Conservation (phyloP, 2,113 vertebrate genomes). For the Puma concolor region DNA sequence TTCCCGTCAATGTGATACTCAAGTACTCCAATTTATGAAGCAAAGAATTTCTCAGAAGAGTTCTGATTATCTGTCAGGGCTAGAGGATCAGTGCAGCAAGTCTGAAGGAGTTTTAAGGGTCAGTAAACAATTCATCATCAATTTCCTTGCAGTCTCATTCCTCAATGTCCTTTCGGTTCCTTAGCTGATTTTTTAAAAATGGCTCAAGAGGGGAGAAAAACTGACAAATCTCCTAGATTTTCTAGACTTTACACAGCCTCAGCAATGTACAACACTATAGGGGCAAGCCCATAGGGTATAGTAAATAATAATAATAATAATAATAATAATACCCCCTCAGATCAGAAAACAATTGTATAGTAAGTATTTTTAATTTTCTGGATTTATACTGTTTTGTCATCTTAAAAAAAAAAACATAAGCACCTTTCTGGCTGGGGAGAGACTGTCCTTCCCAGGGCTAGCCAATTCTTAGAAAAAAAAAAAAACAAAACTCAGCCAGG, state of each 20-base stretch:
- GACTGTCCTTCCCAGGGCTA: background rate
- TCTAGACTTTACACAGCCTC: constrained; percentile 3
- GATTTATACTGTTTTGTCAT: background rate
- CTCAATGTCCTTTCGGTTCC: background rate
- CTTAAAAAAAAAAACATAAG: background rate
- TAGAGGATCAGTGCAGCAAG: background rate
- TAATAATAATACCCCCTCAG: background rate
- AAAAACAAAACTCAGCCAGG: background rate
- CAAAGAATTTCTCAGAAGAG: constrained; percentile 32
- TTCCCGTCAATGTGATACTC: constrained; percentile 37
- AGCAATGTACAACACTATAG: background rate
- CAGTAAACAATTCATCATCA: constrained; percentile 29
- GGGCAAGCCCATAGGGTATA: background rate
- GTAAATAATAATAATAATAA: background rate
- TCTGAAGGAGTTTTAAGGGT: background rate
- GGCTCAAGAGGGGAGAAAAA: background rate
- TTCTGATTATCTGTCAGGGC: constrained; percentile 20
- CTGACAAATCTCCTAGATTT: background rate
- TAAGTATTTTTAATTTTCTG: background rate
- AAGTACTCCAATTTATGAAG: constrained; percentile 40
- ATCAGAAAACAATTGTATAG: background rate
- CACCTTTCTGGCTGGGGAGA: background rate
- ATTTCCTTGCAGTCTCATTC: background rate
- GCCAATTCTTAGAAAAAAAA: background rate
- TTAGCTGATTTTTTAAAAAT: background rate